These are phyloP conservation scores for Agriopis aurantiaria DNA, from an alignment of 2,888 invertebrate genomes.

Conservation along the genomic window DNA sequence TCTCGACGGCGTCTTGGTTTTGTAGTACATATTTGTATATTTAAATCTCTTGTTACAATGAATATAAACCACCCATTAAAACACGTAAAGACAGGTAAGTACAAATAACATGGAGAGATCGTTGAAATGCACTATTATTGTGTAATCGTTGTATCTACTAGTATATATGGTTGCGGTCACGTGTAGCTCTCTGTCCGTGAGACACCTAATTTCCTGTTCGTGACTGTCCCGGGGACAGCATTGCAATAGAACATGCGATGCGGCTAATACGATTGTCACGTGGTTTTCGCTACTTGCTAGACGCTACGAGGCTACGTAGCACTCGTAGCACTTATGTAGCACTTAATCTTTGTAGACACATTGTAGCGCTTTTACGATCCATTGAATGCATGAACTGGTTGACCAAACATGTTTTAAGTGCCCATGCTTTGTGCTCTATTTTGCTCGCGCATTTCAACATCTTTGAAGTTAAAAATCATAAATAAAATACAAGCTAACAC, in stretches of 20 bases:
- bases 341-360: neutral
- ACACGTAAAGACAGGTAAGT: too few relatives aligned
- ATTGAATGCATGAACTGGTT: neutral
- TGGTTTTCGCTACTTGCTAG: conserved; percentile 4
- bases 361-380: neutral
- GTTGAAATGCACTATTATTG: too few relatives aligned
- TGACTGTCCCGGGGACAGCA: conserved; percentile 21
- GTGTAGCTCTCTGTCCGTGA: conserved; percentile 11
- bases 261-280: conserved; percentile 20
- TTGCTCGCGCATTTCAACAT: too few relatives aligned
- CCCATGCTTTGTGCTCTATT: too few relatives aligned
- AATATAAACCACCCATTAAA: too few relatives aligned
- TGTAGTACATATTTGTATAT: too few relatives aligned
- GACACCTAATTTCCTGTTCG: conserved; percentile 36
- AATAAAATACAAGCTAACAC: too few relatives aligned
- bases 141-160: neutral
- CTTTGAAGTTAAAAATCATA: too few relatives aligned
- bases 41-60: too few relatives aligned
- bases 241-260: conserved; percentile 22
- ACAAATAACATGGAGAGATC: too few relatives aligned
- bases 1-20: too few relatives aligned
- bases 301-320: conserved; percentile 7
- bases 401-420: too few relatives aligned
- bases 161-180: conserved; percentile 17
- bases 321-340: conserved; percentile 13